Conservation (phyloP, 2,888 invertebrate genomes). For the Noctua pronuba region DNA sequence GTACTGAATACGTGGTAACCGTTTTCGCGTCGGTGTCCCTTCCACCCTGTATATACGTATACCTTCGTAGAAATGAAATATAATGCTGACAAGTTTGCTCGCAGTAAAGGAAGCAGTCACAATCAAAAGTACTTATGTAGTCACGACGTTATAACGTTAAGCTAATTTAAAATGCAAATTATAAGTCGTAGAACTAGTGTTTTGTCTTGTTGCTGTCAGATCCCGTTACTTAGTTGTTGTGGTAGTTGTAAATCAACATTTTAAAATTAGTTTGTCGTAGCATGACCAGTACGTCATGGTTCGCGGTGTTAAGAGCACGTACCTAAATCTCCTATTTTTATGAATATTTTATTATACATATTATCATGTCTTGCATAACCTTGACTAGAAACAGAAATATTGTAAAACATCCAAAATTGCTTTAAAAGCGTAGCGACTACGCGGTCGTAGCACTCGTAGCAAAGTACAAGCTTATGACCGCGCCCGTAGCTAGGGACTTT, state of each 20-base stretch:
- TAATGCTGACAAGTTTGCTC: not conserved
- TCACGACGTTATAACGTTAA: slow-evolving; percentile 1
- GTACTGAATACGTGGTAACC: too few relatives aligned
- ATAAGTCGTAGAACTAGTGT: slow-evolving; percentile 1
- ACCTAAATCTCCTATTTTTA: not conserved
- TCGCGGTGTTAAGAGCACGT: not conserved
- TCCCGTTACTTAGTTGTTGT: slow-evolving; percentile 4
- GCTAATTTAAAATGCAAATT: slow-evolving; percentile 16
- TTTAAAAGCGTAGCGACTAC: slow-evolving; percentile 33
- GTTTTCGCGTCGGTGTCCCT: too few relatives aligned
- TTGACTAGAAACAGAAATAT: not conserved
- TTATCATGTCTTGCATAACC: not conserved
- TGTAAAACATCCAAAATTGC: not conserved
- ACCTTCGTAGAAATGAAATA: not conserved
- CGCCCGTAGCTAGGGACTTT: slow-evolving; percentile 12
- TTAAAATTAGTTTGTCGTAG: not conserved
- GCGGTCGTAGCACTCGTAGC: slow-evolving; percentile 37
- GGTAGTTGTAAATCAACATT: slow-evolving; percentile 10
- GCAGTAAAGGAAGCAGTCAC: slow-evolving; percentile 2
- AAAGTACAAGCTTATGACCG: not conserved
- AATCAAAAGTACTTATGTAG: not conserved
- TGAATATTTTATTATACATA: not conserved
- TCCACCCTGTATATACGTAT: too few relatives aligned
- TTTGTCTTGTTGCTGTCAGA: not conserved
- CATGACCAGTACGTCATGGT: slow-evolving; percentile 1